Evolutionary conservation across 2,797 vertebrate genomes (phyloP).

Genomic region (Fundulus diaphanus): DNA sequence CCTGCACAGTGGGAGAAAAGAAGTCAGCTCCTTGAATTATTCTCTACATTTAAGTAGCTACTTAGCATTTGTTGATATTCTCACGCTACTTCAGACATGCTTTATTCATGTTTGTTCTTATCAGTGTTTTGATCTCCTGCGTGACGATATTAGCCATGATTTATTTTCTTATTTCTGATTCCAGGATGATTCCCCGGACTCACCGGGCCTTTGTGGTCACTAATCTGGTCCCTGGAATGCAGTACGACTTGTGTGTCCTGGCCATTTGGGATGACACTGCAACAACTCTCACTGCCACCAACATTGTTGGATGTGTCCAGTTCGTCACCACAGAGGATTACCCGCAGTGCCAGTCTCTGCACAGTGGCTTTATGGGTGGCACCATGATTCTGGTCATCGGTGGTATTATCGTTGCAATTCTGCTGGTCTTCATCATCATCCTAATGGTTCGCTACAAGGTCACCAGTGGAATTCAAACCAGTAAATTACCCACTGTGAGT

Average conservation of each 20-base stretch:
- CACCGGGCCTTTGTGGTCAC: slow-evolving; percentile 95
- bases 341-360: slow-evolving; percentile 93
- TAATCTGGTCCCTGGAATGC: slow-evolving; percentile 93
- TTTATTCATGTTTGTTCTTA: slow-evolving; percentile 13
- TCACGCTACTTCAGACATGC: slow-evolving; percentile 17
- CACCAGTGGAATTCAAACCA: slow-evolving; percentile 83
- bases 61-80: slow-evolving; percentile 55
- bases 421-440: slow-evolving; percentile 95
- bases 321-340: slow-evolving; percentile 96
- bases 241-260: slow-evolving; percentile 97
- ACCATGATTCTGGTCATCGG: slow-evolving; percentile 98
- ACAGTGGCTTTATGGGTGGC: slow-evolving; percentile 94
- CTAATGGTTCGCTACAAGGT: slow-evolving; percentile 98
- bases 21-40: slow-evolving; percentile 56
- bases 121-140: slow-evolving; percentile 31
- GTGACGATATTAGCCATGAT: slow-evolving; percentile 13
- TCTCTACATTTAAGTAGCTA: slow-evolving; percentile 68
- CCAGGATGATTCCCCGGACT: slow-evolving; percentile 94
- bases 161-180: slow-evolving; percentile 37
- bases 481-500: slow-evolving; percentile 87
- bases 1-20: slow-evolving; percentile 41
- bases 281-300: slow-evolving; percentile 96
- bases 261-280: slow-evolving; percentile 98
- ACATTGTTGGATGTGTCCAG: slow-evolving; percentile 94
- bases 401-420: slow-evolving; percentile 93